Conservation (phyloP, 2,888 invertebrate species). For the Xylocampa areola region DNA sequence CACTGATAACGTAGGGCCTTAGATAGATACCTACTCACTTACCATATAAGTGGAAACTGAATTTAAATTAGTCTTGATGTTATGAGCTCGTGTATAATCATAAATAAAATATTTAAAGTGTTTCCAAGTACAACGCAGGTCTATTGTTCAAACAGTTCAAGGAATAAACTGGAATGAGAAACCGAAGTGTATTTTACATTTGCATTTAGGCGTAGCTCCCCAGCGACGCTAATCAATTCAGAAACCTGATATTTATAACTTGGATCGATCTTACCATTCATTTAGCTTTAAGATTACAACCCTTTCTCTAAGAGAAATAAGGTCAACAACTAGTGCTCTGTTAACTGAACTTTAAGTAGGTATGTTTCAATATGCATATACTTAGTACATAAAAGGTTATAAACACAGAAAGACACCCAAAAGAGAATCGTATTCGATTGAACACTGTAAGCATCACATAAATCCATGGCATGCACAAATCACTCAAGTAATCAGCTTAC, state of each 20-base stretch:
- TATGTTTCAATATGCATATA: background rate
- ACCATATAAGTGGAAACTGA: conserved; percentile 50
- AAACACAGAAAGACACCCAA: too few relatives aligned
- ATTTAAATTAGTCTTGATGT: conserved; percentile 48
- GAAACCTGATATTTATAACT: conserved; percentile 38
- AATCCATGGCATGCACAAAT: conserved; percentile 5
- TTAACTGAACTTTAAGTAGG: too few relatives aligned
- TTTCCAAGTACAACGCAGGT: conserved; percentile 37
- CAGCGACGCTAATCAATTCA: conserved; percentile 40
- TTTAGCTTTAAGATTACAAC: conserved; percentile 22
- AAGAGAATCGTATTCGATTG: background rate
- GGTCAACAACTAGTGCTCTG: background rate
- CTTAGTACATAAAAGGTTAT: background rate
- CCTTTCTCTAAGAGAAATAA: conserved; percentile 23
- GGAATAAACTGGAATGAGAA: conserved; percentile 51
- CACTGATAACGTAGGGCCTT: conserved; percentile 18
- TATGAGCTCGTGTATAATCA: conserved; percentile 36
- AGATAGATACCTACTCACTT: conserved; percentile 29
- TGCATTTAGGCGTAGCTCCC: conserved; percentile 44
- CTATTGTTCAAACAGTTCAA: conserved; percentile 57
- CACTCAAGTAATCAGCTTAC: background rate
- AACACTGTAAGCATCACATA: too few relatives aligned
- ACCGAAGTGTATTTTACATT: conserved; percentile 40
- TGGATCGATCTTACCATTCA: conserved; percentile 23
- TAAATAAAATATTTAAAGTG: conserved; percentile 44